phyloP scores from a whole-genome alignment of 2,888 invertebrate genomes.

The Uloborus plumipes region DNA sequence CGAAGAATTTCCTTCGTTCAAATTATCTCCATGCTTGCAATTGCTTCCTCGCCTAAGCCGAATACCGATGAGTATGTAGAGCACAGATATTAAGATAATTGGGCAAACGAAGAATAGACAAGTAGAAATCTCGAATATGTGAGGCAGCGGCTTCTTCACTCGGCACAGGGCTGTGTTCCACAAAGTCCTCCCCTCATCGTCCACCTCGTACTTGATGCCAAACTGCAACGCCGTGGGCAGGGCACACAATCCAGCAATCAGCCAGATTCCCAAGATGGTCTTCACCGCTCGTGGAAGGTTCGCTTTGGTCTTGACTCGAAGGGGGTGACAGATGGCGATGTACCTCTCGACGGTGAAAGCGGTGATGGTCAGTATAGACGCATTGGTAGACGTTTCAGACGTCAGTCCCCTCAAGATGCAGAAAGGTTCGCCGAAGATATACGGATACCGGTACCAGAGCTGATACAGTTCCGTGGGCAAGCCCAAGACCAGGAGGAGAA shows the following conservation, averaged over 20 bases:
- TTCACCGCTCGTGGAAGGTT: constrained; percentile 81
- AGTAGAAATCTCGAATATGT: constrained; percentile 84
- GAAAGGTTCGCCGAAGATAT: constrained; percentile 79
- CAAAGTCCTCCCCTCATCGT: constrained; percentile 16
- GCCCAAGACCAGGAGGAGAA: constrained; percentile 83
- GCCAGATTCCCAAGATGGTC: constrained; percentile 85
- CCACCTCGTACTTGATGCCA: constrained; percentile 74
- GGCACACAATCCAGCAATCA: constrained; percentile 77
- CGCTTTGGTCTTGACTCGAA: constrained; percentile 73
- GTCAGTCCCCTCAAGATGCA: constrained; percentile 84
- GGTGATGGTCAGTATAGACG: constrained; percentile 85
- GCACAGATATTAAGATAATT: constrained; percentile 85
- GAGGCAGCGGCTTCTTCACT: constrained; percentile 77
- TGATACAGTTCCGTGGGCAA: constrained; percentile 83
- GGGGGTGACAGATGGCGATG: constrained; percentile 88
- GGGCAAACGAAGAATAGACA: constrained; percentile 84
- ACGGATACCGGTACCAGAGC: constrained; percentile 70
- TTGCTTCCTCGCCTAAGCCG: constrained; percentile 63
- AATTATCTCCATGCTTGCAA: constrained; percentile 20
- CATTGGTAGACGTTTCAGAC: constrained; percentile 82
- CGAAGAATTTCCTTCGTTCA: constrained; percentile 31
- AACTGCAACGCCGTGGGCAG: constrained; percentile 77
- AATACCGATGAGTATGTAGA: constrained; percentile 76
- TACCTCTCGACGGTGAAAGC: constrained; percentile 90
- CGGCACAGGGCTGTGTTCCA: constrained; percentile 67